These are phyloP conservation scores for Microhierax caerulescens DNA, from an alignment of 2,797 vertebrate genomes.

Conservation along the genomic window DNA sequence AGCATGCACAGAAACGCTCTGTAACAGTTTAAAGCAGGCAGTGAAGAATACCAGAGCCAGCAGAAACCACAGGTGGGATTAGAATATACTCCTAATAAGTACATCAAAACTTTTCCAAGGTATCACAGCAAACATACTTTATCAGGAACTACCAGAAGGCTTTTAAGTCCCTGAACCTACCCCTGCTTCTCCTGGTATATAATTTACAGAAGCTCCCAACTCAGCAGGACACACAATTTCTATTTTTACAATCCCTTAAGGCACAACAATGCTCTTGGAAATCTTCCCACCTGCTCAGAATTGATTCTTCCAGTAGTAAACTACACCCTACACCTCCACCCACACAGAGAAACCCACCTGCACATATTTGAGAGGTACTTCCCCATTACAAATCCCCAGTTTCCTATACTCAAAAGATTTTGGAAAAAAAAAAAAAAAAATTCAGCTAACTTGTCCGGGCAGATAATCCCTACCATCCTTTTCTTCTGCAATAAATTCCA, in stretches of 20 bases:
- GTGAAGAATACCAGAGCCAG: neutral
- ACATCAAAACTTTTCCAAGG: neutral
- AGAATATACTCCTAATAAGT: neutral
- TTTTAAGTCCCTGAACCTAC: neutral
- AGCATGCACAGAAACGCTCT: neutral
- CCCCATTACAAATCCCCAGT: neutral
- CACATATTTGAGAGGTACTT: neutral
- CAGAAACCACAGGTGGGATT: neutral
- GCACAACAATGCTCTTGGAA: neutral
- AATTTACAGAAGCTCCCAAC: neutral
- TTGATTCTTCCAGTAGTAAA: neutral
- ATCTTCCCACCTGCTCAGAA: neutral
- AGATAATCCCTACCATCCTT: neutral
- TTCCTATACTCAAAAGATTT: neutral
- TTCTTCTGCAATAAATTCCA: neutral
- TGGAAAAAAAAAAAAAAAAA: rapidly evolving
- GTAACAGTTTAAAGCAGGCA: neutral
- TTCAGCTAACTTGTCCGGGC: neutral
- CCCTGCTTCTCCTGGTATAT: neutral
- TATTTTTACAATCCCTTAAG: too few relatives aligned
- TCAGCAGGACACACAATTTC: neutral
- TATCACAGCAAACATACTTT: neutral
- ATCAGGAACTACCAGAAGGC: neutral
- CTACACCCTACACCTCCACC: neutral
- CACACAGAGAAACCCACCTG: neutral